Evolutionary conservation across 2,113 vertebrate genomes (phyloP).

Genomic region (Lonchura striata): DNA sequence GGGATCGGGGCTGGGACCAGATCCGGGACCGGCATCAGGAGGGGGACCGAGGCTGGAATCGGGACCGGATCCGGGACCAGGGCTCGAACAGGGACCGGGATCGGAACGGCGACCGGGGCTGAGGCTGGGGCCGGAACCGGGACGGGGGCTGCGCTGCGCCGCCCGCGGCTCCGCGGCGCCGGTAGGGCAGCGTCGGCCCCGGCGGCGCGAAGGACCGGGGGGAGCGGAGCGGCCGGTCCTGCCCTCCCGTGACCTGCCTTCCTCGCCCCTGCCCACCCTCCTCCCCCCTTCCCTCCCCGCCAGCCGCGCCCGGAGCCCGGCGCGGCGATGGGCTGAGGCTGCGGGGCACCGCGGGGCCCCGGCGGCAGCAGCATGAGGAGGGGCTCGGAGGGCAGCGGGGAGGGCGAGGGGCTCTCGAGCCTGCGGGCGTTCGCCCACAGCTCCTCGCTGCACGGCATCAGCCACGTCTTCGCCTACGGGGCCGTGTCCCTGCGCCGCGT

Average conservation of each 20-base stretch:
- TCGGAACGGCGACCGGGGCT: neutral
- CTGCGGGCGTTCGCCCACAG: slow-evolving; percentile 84
- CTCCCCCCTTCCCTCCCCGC: neutral
- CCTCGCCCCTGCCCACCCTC: neutral
- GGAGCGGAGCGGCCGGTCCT: neutral
- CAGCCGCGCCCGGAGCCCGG: neutral
- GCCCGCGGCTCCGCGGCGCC: neutral
- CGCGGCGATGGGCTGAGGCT: neutral
- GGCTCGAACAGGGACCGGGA: neutral
- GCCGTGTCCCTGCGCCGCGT: slow-evolving; percentile 83
- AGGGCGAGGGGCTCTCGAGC: slow-evolving; percentile 68
- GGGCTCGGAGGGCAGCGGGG: slow-evolving; percentile 12
- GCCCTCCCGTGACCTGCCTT: neutral
- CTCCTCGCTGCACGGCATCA: slow-evolving; percentile 88
- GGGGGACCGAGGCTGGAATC: neutral
- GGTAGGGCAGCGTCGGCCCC: neutral
- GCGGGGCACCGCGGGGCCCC: neutral
- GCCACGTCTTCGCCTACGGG: slow-evolving; percentile 85
- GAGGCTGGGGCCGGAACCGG: neutral
- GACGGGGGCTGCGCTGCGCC: neutral
- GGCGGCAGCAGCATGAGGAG: neutral
- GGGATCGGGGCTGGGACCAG: neutral
- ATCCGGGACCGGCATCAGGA: neutral
- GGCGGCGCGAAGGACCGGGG: neutral
- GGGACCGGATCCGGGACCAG: neutral